Evolutionary conservation across 2,888 invertebrate genomes (phyloP).

Genomic region (Leucoptera coffeella): DNA sequence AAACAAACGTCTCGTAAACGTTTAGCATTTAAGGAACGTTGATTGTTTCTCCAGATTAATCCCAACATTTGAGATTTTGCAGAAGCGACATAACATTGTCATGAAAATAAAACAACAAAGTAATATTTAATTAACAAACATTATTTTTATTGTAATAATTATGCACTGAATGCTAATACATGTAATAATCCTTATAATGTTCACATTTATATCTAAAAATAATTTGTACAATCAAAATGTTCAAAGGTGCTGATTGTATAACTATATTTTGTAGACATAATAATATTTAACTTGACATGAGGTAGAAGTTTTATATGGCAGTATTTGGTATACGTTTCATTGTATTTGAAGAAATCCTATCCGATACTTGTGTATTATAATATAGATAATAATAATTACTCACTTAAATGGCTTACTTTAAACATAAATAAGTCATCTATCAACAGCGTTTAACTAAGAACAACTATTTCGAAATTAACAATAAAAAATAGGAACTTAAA

Average conservation of each 20-base stretch:
- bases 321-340: too few species aligned
- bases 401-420: too few species aligned
- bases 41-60: too few species aligned
- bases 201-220: conserved; percentile 22
- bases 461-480: conserved; percentile 22
- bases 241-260: conserved; percentile 14
- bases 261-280: too few species aligned
- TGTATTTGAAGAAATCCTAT: too few species aligned
- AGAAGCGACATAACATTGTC: conserved; percentile 1
- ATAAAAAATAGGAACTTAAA: conserved; percentile 45
- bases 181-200: conserved; percentile 34
- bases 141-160: conserved; percentile 43
- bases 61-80: conserved; percentile 1
- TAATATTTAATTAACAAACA: conserved; percentile 40
- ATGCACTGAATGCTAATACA: conserved; percentile 46
- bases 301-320: conserved; percentile 25
- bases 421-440: too few species aligned
- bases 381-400: too few species aligned
- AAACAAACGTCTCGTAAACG: too few species aligned
- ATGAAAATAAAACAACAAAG: conserved; percentile 8
- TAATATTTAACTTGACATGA: too few species aligned
- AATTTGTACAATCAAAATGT: conserved; percentile 42
- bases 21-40: too few species aligned
- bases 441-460: too few species aligned
- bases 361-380: too few species aligned